phyloP scores from a whole-genome alignment of 2,113 vertebrate genomes.

The Bufo gargarizans region DNA sequence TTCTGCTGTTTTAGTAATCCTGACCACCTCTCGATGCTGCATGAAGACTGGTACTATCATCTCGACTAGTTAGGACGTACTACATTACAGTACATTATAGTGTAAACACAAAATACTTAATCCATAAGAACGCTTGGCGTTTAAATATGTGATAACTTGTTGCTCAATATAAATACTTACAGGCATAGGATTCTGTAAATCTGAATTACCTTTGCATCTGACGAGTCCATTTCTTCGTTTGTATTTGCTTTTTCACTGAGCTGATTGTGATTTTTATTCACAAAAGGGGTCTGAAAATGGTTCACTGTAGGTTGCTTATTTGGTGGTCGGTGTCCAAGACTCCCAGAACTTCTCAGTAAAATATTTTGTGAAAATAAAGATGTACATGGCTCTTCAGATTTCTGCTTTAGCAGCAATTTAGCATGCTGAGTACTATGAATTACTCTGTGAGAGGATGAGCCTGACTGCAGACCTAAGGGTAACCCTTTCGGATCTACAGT shows the following conservation, averaged over 20 bases:
- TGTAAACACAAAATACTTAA: background rate
- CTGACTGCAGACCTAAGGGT: constrained; percentile 76
- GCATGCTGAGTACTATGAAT: constrained; percentile 76
- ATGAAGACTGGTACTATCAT: no score
- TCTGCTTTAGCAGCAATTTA: constrained; percentile 89
- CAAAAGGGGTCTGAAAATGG: constrained; percentile 71
- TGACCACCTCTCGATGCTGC: no score
- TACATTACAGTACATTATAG: background rate
- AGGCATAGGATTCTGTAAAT: constrained; percentile 62
- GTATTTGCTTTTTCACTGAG: constrained; percentile 96
- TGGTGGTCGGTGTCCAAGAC: constrained; percentile 84
- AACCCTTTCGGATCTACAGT: constrained; percentile 75
- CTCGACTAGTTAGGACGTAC: no score
- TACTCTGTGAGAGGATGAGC: constrained; percentile 72
- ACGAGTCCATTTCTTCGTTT: constrained; percentile 92
- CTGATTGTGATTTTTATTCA: constrained; percentile 84
- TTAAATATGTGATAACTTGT: background rate
- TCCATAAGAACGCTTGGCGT: background rate
- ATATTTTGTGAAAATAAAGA: constrained; percentile 73
- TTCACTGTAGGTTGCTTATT: constrained; percentile 79
- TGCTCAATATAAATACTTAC: background rate
- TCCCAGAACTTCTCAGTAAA: constrained; percentile 84
- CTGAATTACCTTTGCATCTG: constrained; percentile 91
- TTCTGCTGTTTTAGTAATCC: no score
- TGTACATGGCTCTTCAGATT: constrained; percentile 85